Base-by-base conservation (phyloP, 2,888 invertebrate genomes). In the Temnothorax ravouxi region DNA sequence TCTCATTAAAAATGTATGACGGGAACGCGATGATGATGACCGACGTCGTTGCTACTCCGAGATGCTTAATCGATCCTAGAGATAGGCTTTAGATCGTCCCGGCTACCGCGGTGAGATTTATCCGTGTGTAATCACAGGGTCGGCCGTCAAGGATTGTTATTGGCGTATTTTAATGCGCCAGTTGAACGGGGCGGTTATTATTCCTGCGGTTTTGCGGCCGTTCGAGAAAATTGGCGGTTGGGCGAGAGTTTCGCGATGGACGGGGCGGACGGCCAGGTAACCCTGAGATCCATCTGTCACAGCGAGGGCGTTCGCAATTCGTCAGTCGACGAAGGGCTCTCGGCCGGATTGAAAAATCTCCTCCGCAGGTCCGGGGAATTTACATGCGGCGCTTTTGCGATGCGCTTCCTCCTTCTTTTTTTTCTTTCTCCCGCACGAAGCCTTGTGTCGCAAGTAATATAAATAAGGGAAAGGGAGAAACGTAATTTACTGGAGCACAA, bases 161-260 rank as follows among this genome's bases (percentile, higher is more conserved):
- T 93, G 91, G 91, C 84, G 90, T 89, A 93, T 93, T 92, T 93
- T 93, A 92, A 93, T 93, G 91, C 88, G 89, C 88, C 84, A 85
- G 85, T 89, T 89, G 84, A 87, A 88, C 84, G 88, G 91, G 90
- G 90, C 89, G 91, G 91, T 93, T 93, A 94, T 94, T 94, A 93
- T 93, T 92, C 88, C 89, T 92, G 93, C 88, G 93, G 93, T 92
- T 93, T 93, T 93, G 92, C 87, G 93, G 92, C 93, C 91, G 92
- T 93, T 92, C 92, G 90, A 91, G 92, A 91, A 93, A 93, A 93
- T 94, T 93, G 92, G 92, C 91, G 93, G 90, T 90, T 90, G 83
- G 83, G 75, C 64, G 72, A 83, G 83, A 62, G 84, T 81, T 50
- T 82, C 76, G 83, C 83, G 86, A 85, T 66, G 62, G 64, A 82